Base-by-base conservation (phyloP, 2,888 invertebrate genomes). In the Papilio elwesi region DNA sequence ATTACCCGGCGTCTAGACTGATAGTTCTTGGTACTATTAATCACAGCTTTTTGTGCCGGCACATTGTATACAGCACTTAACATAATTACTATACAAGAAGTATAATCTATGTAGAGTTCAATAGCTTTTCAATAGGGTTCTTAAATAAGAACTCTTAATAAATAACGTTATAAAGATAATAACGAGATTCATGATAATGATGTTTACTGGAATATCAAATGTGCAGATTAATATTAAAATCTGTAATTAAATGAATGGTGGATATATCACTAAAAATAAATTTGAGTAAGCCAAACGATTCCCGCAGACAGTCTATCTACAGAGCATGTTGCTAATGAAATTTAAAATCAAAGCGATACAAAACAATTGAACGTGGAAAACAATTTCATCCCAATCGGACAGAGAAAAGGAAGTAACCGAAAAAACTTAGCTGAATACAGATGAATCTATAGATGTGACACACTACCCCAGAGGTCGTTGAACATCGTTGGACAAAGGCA, bases 371-470 rank as follows among this genome's bases (percentile, higher is more conserved):
- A 80, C 76, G 82, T 76, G 82, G 83, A 85, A 87, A 89, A 87
- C 89, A 85, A 89, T 90, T 90, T 85, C 84, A 87, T 87, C 80
- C 88, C 87, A 85, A 89, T 89, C 85, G 84, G 69, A 74, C 76
- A 78, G 81, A 82, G 83, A 80, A 87, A 89, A 85, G 88, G 87
- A 90, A 91, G 88, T 85, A 82, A 87, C 82, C 82, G 86, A 87
- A 90, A 88, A 89, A 90, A 89, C 83, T 80, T 82, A 76, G 76
- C 80, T 84, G 92, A 87, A 92, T 91, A 91, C 91, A 89, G 89
- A 92, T 91, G 88, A 89, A 88, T 88, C 83, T 84, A 82, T 84
- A 79, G 74, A 47, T 63, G 74, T 59, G 64, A 83, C 78, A 83
- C 77, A 89, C 81, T 75, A 79, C 4, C 0, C 0, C 0, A n/a